phyloP scores from a whole-genome alignment of 1,140 invertebrate species.

The Sminthurides bifidus region DNA sequence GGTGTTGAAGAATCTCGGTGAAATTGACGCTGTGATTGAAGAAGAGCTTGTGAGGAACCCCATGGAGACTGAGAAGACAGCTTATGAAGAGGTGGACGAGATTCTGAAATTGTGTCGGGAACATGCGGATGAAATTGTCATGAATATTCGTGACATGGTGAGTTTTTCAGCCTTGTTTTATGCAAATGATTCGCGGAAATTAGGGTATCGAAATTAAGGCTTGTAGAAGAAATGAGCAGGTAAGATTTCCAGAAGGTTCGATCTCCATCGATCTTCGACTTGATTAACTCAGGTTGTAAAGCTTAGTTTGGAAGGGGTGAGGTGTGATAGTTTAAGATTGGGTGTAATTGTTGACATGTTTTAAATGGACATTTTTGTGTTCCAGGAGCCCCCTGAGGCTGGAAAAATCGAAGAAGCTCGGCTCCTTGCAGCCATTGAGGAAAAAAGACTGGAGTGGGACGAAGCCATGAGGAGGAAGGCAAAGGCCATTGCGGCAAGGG shows the following conservation, averaged over 20 bases:
- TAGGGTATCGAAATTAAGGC: not conserved
- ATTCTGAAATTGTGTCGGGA: conserved; percentile 4
- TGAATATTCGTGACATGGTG: conserved; percentile 5
- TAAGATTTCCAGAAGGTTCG: not conserved
- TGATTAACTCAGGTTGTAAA: not conserved
- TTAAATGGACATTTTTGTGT: not conserved
- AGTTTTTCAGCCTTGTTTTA: not conserved
- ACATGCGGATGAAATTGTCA: conserved; percentile 1
- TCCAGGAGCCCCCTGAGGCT: not conserved
- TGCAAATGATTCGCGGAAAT: not conserved
- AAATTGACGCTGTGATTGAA: conserved; percentile 4
- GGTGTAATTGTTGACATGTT: not conserved
- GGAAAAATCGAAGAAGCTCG: conserved; percentile 2
- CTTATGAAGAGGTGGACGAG: conserved; percentile 8
- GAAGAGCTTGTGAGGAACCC: not conserved
- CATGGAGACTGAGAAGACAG: conserved; percentile 5
- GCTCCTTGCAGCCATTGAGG: not conserved
- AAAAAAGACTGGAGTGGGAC: conserved; percentile 7
- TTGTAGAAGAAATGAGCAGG: not conserved
- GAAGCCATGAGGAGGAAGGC: conserved; percentile 6
- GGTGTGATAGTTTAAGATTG: not conserved
- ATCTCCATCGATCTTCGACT: not conserved
- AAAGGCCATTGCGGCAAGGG: conserved; percentile 3
- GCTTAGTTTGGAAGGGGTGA: not conserved
- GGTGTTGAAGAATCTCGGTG: conserved; percentile 4